Evolutionary conservation across 2,797 vertebrate genomes (phyloP), one percentile per base, ranked within the genome.

Genomic region (Sebastes oblongus): DNA sequence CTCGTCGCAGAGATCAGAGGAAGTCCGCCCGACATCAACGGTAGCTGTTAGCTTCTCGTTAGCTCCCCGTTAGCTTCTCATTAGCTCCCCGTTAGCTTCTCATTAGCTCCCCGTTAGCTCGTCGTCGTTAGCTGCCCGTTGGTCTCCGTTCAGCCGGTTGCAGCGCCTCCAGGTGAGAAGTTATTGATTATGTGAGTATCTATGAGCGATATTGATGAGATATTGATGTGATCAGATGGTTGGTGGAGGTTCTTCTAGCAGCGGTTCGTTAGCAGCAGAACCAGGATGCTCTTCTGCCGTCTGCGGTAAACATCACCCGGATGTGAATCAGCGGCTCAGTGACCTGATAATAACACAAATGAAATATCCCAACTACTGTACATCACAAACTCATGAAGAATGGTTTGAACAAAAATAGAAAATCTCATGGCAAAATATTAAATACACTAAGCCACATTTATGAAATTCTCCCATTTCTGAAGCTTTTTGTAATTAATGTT

Each of bases 261-360:
- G 83, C 36, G 66, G 77, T 4, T 83, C 69, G 72, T 71, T 85
- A 86, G 78, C 78, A 62, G 80, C 78, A 62, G 80, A 73, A 71
- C 72, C 73, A 60, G 80, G 87, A 77, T 29, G 86, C 18, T 52
- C 59, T 82, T 81, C 85, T 39, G 12, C 77, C 72, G 50, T 82
- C 25, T 87, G 89, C 92, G 30, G 91, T 61, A 74, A 92, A 89
- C 89, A 87, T 87, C 42, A 88, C 89, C 93, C 92, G 92, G 92
- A 94, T 93, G 91, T 86, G 69, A 81, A 89, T 52, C 34, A 12
- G 9, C 3, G 25, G 54, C 34, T 67, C 36, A 1, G 32, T 59
- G 74, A 81, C 66, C 67, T 10, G 25, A 50, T 4, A 14, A 18
- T 16, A 39, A 39, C 16, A 20, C 11, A 13, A n/a, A 61, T n/a